A percentile compares a stretch with the other conserved stretches of the same genome.
Evolutionary conservation across 92 coral and sea anemone species (phyloP).

Genomic region (Diadumene lineata): DNA sequence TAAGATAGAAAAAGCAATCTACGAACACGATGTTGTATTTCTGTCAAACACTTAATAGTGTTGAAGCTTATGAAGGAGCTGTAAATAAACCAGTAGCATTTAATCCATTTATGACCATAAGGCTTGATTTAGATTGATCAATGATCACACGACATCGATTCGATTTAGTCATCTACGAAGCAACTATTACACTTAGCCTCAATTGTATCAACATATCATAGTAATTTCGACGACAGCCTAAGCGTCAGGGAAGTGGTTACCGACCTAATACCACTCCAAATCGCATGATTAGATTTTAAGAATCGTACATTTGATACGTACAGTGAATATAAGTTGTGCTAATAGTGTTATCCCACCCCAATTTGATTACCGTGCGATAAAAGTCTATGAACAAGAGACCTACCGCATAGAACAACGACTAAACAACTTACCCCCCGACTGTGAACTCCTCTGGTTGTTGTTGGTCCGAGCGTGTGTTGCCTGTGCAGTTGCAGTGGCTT

Average conservation of each 20-base stretch:
- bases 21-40: conserved; percentile 3
- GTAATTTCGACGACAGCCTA: background rate
- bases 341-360: conserved; percentile 90
- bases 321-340: conserved; percentile 66
- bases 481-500: conserved; percentile 89
- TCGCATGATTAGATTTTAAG: conserved; percentile 46
- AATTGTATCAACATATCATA: conserved; percentile 1
- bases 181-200: too few relatives aligned
- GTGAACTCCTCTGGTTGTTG: conserved; percentile 44
- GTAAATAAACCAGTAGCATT: conserved; percentile 15
- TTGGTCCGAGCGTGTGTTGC: conserved; percentile 77
- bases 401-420: conserved; percentile 75
- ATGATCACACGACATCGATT: conserved; percentile 18
- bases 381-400: conserved; percentile 71
- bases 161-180: background rate
- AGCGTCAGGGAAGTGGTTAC: conserved; percentile 15
- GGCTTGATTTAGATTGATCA: conserved; percentile 13
- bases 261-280: conserved; percentile 11
- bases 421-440: conserved; percentile 68
- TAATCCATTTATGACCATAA: conserved; percentile 7
- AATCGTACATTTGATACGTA: conserved; percentile 62
- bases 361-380: conserved; percentile 86
- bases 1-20: background rate
- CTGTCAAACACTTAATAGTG: conserved; percentile 77
- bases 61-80: conserved; percentile 64